Conservation (phyloP, 2,797 vertebrate species). For the Chloroceryle amazona region DNA sequence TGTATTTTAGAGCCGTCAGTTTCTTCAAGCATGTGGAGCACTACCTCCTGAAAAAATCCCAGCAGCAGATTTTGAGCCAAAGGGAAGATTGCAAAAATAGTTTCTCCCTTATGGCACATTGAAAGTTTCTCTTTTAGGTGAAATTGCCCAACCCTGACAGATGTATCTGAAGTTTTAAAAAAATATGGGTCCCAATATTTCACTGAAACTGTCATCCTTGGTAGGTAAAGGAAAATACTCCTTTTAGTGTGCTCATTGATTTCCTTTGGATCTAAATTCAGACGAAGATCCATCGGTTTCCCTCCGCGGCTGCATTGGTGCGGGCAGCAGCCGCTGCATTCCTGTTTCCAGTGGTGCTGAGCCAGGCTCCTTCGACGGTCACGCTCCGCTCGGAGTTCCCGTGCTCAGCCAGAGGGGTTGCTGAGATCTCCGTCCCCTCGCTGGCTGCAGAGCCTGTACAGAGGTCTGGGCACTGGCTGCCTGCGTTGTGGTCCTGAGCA, state of each 20-base stretch:
- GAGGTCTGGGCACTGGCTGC: neutral
- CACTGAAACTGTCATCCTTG: neutral
- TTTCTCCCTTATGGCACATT: slow-evolving; percentile 65
- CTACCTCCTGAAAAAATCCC: slow-evolving; percentile 50
- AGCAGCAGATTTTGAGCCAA: slow-evolving; percentile 68
- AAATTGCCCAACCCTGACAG: slow-evolving; percentile 59
- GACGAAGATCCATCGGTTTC: fast-evolving
- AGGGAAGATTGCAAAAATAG: slow-evolving; percentile 69
- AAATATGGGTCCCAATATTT: slow-evolving; percentile 44
- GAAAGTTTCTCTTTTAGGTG: slow-evolving; percentile 52
- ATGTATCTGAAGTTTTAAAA: slow-evolving; percentile 55
- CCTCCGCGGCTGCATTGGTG: fast-evolving
- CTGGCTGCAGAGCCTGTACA: fast-evolving
- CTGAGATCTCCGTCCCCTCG: neutral
- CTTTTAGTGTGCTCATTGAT: neutral
- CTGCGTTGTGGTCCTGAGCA: fast-evolving
- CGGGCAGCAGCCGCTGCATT: neutral
- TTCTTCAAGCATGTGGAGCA: neutral
- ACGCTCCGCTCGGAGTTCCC: neutral
- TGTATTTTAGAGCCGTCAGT: slow-evolving; percentile 16
- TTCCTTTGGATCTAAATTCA: neutral
- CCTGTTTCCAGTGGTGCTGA: fast-evolving
- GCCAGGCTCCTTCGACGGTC: neutral
- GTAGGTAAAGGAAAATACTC: neutral
- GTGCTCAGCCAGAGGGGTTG: neutral